Percentiles rank a stretch among this genome's conserved stretches.
Evolutionary conservation across 2,113 vertebrate genomes (phyloP).

Genomic region (Phocoena sinus): DNA sequence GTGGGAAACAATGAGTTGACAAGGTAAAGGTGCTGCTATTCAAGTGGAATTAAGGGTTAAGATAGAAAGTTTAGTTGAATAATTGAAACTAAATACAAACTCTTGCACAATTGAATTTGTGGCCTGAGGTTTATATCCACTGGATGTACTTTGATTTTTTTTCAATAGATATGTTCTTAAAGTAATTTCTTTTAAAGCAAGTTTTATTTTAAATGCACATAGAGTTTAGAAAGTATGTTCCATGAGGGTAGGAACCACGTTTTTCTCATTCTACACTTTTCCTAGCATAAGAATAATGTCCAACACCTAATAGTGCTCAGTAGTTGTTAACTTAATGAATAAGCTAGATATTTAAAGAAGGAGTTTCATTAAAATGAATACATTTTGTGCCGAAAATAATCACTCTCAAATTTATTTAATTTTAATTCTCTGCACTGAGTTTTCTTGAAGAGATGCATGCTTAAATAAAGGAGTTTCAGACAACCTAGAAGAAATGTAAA

Average conservation of each 20-base stretch:
- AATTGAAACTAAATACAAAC: not conserved
- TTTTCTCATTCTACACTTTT: not conserved
- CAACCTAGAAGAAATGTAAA: not conserved
- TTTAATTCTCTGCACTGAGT: not conserved
- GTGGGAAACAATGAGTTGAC: not conserved
- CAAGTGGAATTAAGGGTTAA: not conserved
- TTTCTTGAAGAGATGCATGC: not conserved
- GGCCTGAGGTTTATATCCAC: not conserved
- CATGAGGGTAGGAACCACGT: not conserved
- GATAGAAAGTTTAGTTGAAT: not conserved
- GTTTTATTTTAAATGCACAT: not conserved
- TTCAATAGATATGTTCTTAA: not conserved
- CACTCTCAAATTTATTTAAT: not conserved
- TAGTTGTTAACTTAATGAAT: not conserved
- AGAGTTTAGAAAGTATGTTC: not conserved
- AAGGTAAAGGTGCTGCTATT: not conserved
- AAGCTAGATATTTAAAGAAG: not conserved
- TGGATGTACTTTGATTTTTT: not conserved
- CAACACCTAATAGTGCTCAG: not conserved
- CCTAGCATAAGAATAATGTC: not conserved
- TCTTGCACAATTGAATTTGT: not conserved
- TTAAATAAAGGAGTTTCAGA: not conserved
- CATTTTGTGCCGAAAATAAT: not conserved
- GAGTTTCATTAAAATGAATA: not conserved
- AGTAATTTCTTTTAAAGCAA: not conserved